A percentile compares a stretch with the other conserved stretches of the same genome.
Evolutionary conservation across 2,888 invertebrate genomes (phyloP).

Genomic region (Latrodectus hesperus): DNA sequence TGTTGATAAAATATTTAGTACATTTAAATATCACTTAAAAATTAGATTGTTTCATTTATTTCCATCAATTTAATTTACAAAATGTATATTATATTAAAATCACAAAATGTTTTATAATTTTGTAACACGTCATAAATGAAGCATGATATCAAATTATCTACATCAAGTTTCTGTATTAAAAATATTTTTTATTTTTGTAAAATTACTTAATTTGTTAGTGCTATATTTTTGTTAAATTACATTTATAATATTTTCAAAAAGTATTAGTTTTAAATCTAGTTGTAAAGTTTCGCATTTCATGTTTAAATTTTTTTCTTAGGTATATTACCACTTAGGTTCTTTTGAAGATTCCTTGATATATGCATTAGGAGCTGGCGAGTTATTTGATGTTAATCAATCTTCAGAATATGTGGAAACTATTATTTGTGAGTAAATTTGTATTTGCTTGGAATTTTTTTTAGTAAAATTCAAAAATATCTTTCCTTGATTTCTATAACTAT

Average conservation of each 20-base stretch:
- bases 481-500: neutral
- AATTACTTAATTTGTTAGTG: too few species aligned
- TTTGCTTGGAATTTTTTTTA: neutral
- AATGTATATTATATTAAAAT: too few species aligned
- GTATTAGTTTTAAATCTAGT: neutral
- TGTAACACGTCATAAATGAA: too few species aligned
- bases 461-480: neutral
- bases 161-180: too few species aligned
- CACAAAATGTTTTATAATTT: too few species aligned
- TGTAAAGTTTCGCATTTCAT: neutral
- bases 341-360: constrained; percentile 98
- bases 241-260: neutral
- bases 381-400: constrained; percentile 94
- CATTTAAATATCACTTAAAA: too few species aligned
- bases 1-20: too few species aligned
- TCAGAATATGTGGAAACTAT: constrained; percentile 98
- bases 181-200: too few species aligned
- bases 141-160: too few species aligned
- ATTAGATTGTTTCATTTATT: too few species aligned
- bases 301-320: constrained; percentile 75
- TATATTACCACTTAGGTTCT: constrained; percentile 97
- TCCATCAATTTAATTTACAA: too few species aligned
- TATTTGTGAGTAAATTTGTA: constrained; percentile 79
- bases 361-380: constrained; percentile 94
- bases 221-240: neutral